A percentile compares a stretch with the other conserved stretches of the same genome.
Evolutionary conservation across 64 coral and sea anemone species (phyloP).

Genomic region (Actinia tenebrosa): DNA sequence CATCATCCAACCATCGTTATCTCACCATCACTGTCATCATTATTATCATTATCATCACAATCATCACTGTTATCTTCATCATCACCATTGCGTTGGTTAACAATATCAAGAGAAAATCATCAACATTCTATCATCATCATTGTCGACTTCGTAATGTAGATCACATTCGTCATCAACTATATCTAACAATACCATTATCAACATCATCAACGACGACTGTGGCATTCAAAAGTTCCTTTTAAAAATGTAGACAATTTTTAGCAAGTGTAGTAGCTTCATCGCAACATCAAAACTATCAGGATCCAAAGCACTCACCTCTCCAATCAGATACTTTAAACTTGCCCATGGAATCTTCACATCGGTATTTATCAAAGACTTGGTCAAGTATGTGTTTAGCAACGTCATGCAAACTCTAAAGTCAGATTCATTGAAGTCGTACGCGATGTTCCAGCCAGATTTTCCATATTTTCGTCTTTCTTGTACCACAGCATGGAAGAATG

Average conservation of each 20-base stretch:
- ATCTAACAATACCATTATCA: too few species aligned
- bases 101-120: too few species aligned
- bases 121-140: too few species aligned
- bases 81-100: too few species aligned
- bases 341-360: conserved; percentile 95
- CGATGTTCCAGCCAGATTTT: conserved; percentile 99
- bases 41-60: not conserved
- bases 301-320: conserved; percentile 52
- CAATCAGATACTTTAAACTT: conserved; percentile 94
- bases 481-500: conserved; percentile 93
- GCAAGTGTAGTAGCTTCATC: not conserved
- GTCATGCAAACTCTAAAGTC: conserved; percentile 97
- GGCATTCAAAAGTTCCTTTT: too few species aligned
- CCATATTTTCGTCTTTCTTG: conserved; percentile 97
- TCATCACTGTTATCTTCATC: not conserved
- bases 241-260: not conserved
- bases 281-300: not conserved
- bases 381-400: conserved; percentile 82
- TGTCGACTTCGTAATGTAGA: too few species aligned
- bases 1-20: not conserved
- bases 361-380: conserved; percentile 65
- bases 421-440: conserved; percentile 97
- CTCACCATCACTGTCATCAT: not conserved
- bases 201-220: too few species aligned
- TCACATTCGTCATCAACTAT: too few species aligned